Conservation (phyloP, 2,888 invertebrate genomes). For the Keiferia lycopersicella region DNA sequence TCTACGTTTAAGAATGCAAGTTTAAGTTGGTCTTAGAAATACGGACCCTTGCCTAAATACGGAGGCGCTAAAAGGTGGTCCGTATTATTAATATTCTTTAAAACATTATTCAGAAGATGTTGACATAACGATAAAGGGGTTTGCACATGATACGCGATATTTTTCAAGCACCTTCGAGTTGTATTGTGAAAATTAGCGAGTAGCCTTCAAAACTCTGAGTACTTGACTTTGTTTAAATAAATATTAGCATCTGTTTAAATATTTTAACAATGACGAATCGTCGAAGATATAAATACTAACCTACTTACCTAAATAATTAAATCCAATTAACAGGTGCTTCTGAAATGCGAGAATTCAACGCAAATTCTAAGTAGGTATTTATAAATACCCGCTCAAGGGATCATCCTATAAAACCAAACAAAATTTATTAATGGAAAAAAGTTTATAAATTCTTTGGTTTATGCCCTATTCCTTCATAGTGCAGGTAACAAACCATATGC, state of each 20-base stretch:
- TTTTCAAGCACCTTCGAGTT: slow-evolving; percentile 41
- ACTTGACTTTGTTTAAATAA: slow-evolving; percentile 15
- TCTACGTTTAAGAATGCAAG: slow-evolving; percentile 20
- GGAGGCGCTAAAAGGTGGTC: slow-evolving; percentile 74
- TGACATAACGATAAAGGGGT: slow-evolving; percentile 59
- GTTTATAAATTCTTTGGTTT: no score
- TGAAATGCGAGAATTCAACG: no score
- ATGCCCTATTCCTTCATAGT: no score
- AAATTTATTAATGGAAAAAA: no score
- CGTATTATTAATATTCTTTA: slow-evolving; percentile 44
- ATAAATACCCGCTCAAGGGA: no score
- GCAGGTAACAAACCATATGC: no score
- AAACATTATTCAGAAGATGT: slow-evolving; percentile 49
- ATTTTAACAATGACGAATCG: background rate
- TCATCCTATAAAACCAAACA: no score
- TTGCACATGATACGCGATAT: slow-evolving; percentile 39
- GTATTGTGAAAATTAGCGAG: slow-evolving; percentile 55
- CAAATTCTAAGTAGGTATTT: no score
- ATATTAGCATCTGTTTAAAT: background rate
- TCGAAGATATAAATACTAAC: no score
- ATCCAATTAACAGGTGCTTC: no score
- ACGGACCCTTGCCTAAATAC: slow-evolving; percentile 60
- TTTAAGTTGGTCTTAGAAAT: slow-evolving; percentile 36
- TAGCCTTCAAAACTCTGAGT: slow-evolving; percentile 32
- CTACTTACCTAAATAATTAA: no score